Conservation (phyloP, 2,888 invertebrate genomes). For the Pheosia gnoma region DNA sequence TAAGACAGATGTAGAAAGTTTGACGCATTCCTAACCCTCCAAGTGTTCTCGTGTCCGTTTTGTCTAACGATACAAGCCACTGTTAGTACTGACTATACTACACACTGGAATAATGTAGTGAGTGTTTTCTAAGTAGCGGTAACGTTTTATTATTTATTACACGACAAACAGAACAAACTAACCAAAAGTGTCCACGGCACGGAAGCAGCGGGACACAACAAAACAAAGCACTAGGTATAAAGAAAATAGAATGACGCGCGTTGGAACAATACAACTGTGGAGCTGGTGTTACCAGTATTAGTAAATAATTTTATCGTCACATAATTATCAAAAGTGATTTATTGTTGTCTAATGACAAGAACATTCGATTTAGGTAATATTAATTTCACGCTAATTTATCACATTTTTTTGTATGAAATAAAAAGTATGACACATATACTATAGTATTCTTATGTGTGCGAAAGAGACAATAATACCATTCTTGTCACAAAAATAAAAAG, state of each 20-base stretch:
- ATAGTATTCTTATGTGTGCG: constrained; percentile 20
- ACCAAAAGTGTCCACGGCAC: constrained; percentile 81
- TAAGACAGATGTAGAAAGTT: constrained; percentile 21
- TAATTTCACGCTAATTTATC: constrained; percentile 13
- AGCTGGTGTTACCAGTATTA: constrained; percentile 35
- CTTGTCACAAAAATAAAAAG: constrained; percentile 69
- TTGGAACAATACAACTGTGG: constrained; percentile 56
- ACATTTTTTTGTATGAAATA: constrained; percentile 11
- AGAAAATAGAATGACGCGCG: constrained; percentile 75
- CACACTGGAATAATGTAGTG: constrained; percentile 19
- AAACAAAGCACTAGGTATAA: constrained; percentile 66
- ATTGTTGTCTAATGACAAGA: background rate
- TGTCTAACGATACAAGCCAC: constrained; percentile 33
- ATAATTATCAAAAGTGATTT: background rate
- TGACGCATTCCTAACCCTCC: constrained; percentile 35
- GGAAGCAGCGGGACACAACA: constrained; percentile 78
- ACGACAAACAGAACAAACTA: constrained; percentile 81
- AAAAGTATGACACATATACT: background rate
- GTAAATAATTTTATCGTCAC: background rate
- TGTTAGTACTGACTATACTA: constrained; percentile 24
- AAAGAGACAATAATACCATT: constrained; percentile 63
- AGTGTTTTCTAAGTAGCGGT: constrained; percentile 31
- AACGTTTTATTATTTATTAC: constrained; percentile 80
- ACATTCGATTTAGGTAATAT: background rate
- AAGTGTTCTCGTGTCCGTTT: constrained; percentile 27